Conservation (phyloP, 2,888 invertebrate species). For the Polydrusus cervinus region DNA sequence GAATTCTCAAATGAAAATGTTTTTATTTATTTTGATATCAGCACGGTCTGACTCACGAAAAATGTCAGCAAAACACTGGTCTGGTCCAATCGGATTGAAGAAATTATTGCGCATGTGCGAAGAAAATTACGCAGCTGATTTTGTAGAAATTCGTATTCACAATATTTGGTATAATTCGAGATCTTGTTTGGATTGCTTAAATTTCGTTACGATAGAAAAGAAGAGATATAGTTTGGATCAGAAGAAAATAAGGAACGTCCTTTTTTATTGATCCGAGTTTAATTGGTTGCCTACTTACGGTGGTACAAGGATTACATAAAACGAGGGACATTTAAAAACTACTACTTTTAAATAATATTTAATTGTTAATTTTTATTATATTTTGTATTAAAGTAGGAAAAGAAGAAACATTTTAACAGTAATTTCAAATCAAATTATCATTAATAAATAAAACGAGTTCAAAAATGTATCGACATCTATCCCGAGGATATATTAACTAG, state of each 20-base stretch:
- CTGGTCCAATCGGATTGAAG: slow-evolving; percentile 1
- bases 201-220: not conserved
- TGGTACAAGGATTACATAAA: not conserved
- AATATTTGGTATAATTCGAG: not conserved
- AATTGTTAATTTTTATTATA: too few species aligned
- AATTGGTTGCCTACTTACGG: not conserved
- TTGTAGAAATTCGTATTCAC: not conserved
- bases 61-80: slow-evolving; percentile 17
- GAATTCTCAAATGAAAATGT: slow-evolving; percentile 33
- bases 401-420: too few species aligned
- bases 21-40: slow-evolving; percentile 49
- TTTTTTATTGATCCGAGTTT: not conserved
- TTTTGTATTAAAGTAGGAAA: too few species aligned
- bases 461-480: not conserved
- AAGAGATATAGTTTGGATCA: not conserved
- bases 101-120: slow-evolving; percentile 23
- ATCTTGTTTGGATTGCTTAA: not conserved
- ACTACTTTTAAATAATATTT: too few species aligned
- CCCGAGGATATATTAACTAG: not conserved
- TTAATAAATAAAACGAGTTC: too few species aligned
- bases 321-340: slow-evolving; percentile 7
- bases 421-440: too few species aligned
- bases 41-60: slow-evolving; percentile 9
- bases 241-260: not conserved
- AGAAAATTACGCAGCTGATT: slow-evolving; percentile 53